These are phyloP conservation scores for Cyprinus carpio DNA, from an alignment of 2,113 vertebrate genomes.

Conservation along the genomic window DNA sequence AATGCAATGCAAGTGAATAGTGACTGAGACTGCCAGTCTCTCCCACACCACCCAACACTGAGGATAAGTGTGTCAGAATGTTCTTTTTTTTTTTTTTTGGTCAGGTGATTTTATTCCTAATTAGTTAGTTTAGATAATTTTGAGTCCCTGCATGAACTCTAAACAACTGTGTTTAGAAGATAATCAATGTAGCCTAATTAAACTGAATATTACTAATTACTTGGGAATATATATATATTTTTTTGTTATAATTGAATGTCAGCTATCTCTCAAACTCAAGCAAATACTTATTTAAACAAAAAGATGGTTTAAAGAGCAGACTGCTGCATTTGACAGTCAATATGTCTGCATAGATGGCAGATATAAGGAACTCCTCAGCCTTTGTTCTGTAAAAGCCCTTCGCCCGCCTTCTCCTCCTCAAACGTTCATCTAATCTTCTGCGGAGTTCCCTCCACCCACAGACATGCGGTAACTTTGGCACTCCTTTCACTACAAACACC, in stretches of 20 bases:
- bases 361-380: constrained; percentile 1
- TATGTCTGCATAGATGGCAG: not conserved
- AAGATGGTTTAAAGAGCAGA: not conserved
- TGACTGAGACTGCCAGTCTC: not conserved
- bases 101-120: not conserved
- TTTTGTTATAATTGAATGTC: not conserved
- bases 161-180: not conserved
- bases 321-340: not conserved
- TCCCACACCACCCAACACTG: not conserved
- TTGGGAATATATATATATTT: not conserved
- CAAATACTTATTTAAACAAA: not conserved
- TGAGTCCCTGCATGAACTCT: not conserved
- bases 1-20: not conserved
- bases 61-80: not conserved
- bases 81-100: not conserved
- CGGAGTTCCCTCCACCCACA: constrained; percentile 43
- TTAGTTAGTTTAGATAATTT: not conserved
- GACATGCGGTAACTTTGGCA: constrained; percentile 58
- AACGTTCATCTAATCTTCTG: constrained; percentile 18
- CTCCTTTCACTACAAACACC: constrained; percentile 75
- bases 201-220: no score
- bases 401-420: constrained; percentile 25
- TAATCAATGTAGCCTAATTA: no score
- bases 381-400: constrained; percentile 19
- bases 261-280: not conserved